phyloP scores from a whole-genome alignment of 1,140 invertebrate species.

The Papilio helenus region DNA sequence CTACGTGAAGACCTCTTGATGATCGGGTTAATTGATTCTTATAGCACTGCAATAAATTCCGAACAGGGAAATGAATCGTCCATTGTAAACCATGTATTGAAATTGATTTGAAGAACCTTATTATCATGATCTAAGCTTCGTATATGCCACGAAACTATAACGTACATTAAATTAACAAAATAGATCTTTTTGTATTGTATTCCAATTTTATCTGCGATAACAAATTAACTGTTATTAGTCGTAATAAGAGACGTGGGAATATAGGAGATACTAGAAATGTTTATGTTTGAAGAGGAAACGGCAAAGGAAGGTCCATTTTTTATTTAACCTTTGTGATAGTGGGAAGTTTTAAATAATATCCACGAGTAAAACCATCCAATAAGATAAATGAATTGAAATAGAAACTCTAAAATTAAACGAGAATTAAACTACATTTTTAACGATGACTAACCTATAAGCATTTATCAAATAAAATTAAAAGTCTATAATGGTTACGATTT shows the following conservation, averaged over 20 bases:
- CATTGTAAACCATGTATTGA: slow-evolving; percentile 15
- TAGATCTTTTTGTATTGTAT: not conserved
- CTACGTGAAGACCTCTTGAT: not conserved
- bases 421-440: not conserved
- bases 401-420: not conserved
- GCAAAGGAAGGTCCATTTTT: not conserved
- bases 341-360: not conserved
- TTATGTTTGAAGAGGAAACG: not conserved
- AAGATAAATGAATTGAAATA: not conserved
- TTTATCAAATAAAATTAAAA: not conserved
- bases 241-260: not conserved
- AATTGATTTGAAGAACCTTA: slow-evolving; percentile 17
- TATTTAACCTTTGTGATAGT: not conserved
- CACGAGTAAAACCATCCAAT: not conserved
- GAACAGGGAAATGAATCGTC: not conserved
- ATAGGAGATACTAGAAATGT: not conserved
- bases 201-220: not conserved
- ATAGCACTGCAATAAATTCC: not conserved
- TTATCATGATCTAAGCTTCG: not conserved
- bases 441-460: not conserved
- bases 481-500: not conserved
- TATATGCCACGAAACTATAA: not conserved
- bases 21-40: slow-evolving; percentile 4
- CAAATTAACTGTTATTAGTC: not conserved
- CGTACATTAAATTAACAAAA: not conserved